Conservation (phyloP, 2,113 vertebrate genomes). For the Myotis brandtii region DNA sequence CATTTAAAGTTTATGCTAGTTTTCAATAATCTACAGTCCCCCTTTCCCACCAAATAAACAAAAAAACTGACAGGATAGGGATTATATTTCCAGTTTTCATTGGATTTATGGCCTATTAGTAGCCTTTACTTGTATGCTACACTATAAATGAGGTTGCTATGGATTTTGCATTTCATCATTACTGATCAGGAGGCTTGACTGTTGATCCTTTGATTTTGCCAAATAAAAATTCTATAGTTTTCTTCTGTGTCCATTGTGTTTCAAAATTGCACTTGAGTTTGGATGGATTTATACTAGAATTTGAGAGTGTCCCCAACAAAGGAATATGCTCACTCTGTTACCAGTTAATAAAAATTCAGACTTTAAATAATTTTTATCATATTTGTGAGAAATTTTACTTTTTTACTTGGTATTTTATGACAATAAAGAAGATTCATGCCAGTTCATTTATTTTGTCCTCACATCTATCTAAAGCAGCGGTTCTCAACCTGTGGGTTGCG, state of each 20-base stretch:
- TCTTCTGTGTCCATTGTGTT: not conserved
- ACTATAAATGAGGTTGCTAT: not conserved
- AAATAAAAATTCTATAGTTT: not conserved
- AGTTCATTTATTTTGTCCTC: not conserved
- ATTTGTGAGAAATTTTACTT: conserved; percentile 3
- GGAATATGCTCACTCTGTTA: not conserved
- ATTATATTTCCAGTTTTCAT: not conserved
- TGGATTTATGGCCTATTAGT: not conserved
- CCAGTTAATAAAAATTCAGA: not conserved
- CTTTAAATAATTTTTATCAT: conserved; percentile 29
- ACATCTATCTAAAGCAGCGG: not conserved
- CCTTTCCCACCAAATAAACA: not conserved
- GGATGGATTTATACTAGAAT: not conserved
- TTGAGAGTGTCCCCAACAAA: not conserved
- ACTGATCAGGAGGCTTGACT: not conserved
- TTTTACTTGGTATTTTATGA: not conserved
- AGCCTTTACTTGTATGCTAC: not conserved
- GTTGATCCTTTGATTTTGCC: not conserved
- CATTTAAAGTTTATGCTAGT: not conserved
- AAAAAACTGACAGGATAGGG: not conserved
- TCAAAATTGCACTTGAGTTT: not conserved
- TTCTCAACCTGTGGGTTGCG: no score
- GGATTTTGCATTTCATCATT: not conserved
- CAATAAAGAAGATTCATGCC: not conserved
- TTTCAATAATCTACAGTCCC: not conserved